A percentile compares a stretch with the other conserved stretches of the same genome.
Evolutionary conservation across 2,113 vertebrate species (phyloP).

Genomic region (Zingel zingel): DNA sequence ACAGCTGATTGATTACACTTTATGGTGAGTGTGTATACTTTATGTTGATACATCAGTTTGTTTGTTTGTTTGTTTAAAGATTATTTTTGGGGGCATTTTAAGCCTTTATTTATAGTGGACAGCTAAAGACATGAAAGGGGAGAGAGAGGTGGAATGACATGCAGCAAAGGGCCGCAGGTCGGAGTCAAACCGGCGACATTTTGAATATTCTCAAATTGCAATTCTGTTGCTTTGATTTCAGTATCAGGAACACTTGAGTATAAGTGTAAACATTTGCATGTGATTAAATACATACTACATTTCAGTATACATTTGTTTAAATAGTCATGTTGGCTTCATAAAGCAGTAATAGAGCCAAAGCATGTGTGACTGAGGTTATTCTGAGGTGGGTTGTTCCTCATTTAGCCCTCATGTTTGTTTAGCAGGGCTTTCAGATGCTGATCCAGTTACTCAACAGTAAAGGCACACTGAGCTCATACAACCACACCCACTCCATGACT

Average conservation of each 20-base stretch:
- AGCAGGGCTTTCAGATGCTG: slow-evolving; percentile 68
- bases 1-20: not conserved
- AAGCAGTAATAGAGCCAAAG: slow-evolving; percentile 26
- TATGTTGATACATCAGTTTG: not conserved
- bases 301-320: not conserved
- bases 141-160: too few relatives aligned
- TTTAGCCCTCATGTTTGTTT: slow-evolving; percentile 62
- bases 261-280: not conserved
- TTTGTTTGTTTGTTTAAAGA: too few relatives aligned
- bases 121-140: too few relatives aligned
- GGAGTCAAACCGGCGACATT: not conserved
- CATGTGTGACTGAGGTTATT: slow-evolving; percentile 63
- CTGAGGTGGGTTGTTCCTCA: slow-evolving; percentile 59
- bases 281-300: not conserved
- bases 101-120: too few relatives aligned
- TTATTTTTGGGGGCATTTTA: too few relatives aligned
- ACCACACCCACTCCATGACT: slow-evolving; percentile 43
- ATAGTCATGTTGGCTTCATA: slow-evolving; percentile 6
- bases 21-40: slow-evolving; percentile 54
- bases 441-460: slow-evolving; percentile 76
- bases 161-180: too few relatives aligned
- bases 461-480: slow-evolving; percentile 50
- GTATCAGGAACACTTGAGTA: not conserved
- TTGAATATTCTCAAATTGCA: not conserved
- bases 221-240: slow-evolving; percentile 16